phyloP scores from a whole-genome alignment of 2,797 vertebrate genomes.

The Poecilia gillii region DNA sequence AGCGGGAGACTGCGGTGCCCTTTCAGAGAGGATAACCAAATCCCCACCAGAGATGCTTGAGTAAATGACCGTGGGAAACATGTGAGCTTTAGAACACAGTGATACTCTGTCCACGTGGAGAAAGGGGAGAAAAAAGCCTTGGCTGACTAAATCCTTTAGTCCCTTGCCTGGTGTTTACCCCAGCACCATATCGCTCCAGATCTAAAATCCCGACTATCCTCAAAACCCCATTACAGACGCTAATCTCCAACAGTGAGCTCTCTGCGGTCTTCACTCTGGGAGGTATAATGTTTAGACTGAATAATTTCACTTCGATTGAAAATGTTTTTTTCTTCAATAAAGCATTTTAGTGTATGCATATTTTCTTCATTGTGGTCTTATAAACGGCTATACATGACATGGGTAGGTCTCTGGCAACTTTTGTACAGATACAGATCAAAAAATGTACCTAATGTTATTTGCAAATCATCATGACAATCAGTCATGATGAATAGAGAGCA shows the following conservation, averaged over 20 bases:
- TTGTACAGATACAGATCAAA: neutral
- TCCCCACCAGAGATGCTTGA: slow-evolving; percentile 68
- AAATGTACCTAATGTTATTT: neutral
- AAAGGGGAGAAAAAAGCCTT: slow-evolving; percentile 45
- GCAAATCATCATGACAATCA: neutral
- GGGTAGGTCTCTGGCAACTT: neutral
- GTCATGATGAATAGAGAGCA: neutral
- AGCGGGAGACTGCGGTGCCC: slow-evolving; percentile 46
- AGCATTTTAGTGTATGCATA: slow-evolving; percentile 13
- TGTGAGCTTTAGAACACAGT: slow-evolving; percentile 66
- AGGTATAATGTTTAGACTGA: slow-evolving; percentile 51
- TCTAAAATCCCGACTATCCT: slow-evolving; percentile 75
- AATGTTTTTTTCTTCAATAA: slow-evolving; percentile 14
- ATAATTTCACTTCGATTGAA: slow-evolving; percentile 58
- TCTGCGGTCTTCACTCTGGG: slow-evolving; percentile 44
- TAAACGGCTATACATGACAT: slow-evolving; percentile 9
- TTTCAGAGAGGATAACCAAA: slow-evolving; percentile 71
- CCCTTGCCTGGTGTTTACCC: slow-evolving; percentile 71
- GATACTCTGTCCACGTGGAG: slow-evolving; percentile 65
- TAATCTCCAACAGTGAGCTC: slow-evolving; percentile 68
- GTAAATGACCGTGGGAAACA: slow-evolving; percentile 75
- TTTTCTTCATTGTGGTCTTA: slow-evolving; percentile 20
- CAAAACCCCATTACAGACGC: slow-evolving; percentile 73
- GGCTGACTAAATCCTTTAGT: slow-evolving; percentile 64
- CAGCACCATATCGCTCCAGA: slow-evolving; percentile 72